phyloP scores from a whole-genome alignment of 2,888 invertebrate species.

The Pristionchus arcanus region DNA sequence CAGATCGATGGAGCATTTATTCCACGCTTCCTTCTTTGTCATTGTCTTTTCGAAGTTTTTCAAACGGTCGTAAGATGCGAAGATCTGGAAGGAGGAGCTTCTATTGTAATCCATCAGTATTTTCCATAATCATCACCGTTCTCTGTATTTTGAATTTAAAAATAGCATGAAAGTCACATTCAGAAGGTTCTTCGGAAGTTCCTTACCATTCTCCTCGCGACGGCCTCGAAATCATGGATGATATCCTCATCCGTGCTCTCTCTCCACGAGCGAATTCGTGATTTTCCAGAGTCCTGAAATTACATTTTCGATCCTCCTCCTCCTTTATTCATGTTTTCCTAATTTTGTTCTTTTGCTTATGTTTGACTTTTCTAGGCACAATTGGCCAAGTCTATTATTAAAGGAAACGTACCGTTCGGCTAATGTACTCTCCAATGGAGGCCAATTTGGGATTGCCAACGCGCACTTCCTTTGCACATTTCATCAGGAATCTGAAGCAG shows the following conservation, averaged over 20 bases:
- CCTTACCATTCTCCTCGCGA: conserved; percentile 67
- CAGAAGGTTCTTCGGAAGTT: not conserved
- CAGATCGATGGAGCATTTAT: conserved; percentile 89
- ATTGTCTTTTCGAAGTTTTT: conserved; percentile 62
- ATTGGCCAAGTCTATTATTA: no score
- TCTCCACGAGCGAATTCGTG: conserved; percentile 58
- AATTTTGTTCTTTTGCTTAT: not conserved
- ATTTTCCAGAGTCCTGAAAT: not conserved
- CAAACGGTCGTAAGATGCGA: conserved; percentile 70
- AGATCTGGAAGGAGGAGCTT: conserved; percentile 58
- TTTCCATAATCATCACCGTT: no score
- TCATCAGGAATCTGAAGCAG: conserved; percentile 69
- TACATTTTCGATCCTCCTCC: not conserved
- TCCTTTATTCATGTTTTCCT: no score
- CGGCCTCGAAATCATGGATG: conserved; percentile 74
- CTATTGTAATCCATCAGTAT: not conserved
- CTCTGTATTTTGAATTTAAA: no score
- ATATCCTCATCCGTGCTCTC: conserved; percentile 62
- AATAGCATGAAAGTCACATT: no score
- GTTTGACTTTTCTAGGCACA: not conserved
- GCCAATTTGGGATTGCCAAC: conserved; percentile 69
- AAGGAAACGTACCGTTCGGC: not conserved
- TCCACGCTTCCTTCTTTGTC: conserved; percentile 90
- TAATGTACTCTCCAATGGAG: conserved; percentile 68
- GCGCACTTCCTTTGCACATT: conserved; percentile 67